Evolutionary conservation across 2,113 vertebrate genomes (phyloP).

Genomic region (Pseudolaguvia tuberculata): DNA sequence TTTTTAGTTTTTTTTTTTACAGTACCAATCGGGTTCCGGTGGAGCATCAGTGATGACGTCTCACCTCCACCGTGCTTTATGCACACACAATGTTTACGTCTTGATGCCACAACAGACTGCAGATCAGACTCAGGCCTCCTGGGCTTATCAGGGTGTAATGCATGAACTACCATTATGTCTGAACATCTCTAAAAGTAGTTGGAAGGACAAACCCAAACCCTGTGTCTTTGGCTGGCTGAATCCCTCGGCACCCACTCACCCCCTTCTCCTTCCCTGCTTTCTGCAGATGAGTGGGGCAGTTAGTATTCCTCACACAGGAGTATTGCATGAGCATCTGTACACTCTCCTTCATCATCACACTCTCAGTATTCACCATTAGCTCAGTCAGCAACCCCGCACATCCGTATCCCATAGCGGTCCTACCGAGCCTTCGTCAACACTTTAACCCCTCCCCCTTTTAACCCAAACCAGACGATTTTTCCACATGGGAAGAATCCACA

Average conservation of each 20-base stretch:
- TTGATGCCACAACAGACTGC: neutral
- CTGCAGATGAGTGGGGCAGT: conserved; percentile 34
- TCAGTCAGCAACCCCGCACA: conserved; percentile 21
- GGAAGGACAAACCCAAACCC: conserved; percentile 22
- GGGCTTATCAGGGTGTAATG: neutral
- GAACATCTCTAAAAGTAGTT: conserved; percentile 32
- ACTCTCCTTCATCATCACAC: conserved; percentile 11
- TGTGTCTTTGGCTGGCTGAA: neutral
- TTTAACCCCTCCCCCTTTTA: too few relatives aligned
- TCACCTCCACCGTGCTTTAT: neutral
- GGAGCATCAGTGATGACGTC: neutral
- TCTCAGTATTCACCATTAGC: conserved; percentile 26
- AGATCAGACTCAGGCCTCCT: neutral
- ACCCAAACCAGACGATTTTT: too few relatives aligned
- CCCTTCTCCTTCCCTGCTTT: conserved; percentile 21
- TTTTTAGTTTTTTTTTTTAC: too few relatives aligned
- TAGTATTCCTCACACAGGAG: conserved; percentile 44
- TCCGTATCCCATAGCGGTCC: neutral
- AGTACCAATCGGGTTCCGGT: neutral
- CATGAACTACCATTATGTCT: neutral
- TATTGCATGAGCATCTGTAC: neutral
- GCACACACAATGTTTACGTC: neutral
- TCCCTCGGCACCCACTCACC: too few relatives aligned
- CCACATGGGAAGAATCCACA: neutral
- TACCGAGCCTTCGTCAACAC: neutral